These are phyloP conservation scores for Ptyas mucosa DNA, from an alignment of 2,113 vertebrate species.

Conservation along the genomic window DNA sequence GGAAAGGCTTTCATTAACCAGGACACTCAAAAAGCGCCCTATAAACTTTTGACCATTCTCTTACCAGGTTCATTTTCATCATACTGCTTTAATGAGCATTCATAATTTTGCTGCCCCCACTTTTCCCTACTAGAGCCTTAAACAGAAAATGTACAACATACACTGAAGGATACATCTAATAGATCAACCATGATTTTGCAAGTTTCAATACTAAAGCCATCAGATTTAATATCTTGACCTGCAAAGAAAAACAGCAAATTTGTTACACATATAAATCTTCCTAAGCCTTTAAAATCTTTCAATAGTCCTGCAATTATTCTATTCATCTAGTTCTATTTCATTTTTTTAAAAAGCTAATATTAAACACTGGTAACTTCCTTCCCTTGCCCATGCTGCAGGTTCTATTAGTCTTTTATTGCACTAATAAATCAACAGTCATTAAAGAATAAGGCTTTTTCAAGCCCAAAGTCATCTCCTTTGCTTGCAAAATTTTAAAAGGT, in stretches of 20 bases:
- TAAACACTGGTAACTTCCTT: not conserved
- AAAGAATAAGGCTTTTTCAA: not conserved
- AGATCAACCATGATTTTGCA: slow-evolving; percentile 86
- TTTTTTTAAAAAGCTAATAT: not conserved
- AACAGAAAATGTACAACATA: not conserved
- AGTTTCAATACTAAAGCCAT: slow-evolving; percentile 89
- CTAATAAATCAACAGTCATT: not conserved
- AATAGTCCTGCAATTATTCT: not conserved
- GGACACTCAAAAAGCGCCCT: not conserved
- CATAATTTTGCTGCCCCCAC: not conserved
- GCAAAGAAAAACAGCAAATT: slow-evolving; percentile 36
- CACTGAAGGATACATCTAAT: slow-evolving; percentile 86
- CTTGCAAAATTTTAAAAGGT: not conserved
- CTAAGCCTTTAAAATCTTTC: not conserved
- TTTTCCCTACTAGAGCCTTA: not conserved
- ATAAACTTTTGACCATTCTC: not conserved
- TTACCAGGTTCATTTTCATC: not conserved
- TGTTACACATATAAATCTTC: not conserved
- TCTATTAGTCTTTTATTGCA: not conserved
- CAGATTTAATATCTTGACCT: slow-evolving; percentile 87
- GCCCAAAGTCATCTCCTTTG: not conserved
- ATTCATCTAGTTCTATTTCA: not conserved
- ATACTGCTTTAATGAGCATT: not conserved
- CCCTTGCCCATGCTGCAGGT: not conserved
- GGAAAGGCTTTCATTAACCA: not conserved